These are phyloP conservation scores for Agelas oroides DNA, from an alignment of 37 sponge, comb jelly and placozoan species.

Conservation along the genomic window DNA sequence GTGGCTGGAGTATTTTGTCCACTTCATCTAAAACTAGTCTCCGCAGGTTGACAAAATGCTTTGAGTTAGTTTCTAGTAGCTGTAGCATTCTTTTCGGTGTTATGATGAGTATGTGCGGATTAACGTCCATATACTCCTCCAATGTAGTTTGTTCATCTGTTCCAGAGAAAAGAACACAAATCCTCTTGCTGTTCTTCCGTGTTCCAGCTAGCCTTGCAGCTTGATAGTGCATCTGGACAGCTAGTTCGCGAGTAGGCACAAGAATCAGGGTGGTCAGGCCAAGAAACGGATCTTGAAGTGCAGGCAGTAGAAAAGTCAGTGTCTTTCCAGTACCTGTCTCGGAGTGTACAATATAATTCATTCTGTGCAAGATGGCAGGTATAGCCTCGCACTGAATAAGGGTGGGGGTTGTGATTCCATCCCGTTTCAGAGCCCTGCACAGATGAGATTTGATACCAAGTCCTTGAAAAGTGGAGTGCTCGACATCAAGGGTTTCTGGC, in stretches of 20 bases:
- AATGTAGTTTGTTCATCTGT: background rate
- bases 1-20: conserved; percentile 51
- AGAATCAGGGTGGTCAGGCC: conserved; percentile 56
- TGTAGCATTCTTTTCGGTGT: conserved; percentile 64
- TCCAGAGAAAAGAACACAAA: conserved; percentile 12
- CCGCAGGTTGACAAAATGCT: conserved; percentile 18
- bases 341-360: conserved; percentile 50
- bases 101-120: conserved; percentile 55
- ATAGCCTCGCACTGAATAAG: conserved; percentile 45
- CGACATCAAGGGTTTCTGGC: too few species aligned
- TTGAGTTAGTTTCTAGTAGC: background rate
- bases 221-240: conserved; percentile 44
- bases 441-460: conserved; percentile 47
- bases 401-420: conserved; percentile 51
- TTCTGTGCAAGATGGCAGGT: conserved; percentile 37
- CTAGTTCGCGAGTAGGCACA: conserved; percentile 69
- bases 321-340: conserved; percentile 78
- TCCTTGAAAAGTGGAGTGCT: conserved; percentile 16
- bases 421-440: conserved; percentile 7
- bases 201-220: conserved; percentile 16
- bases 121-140: background rate
- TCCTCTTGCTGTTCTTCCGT: conserved; percentile 12
- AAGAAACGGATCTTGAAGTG: conserved; percentile 50
- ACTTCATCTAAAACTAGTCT: conserved; percentile 70
- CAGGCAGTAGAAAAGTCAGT: conserved; percentile 68